These are phyloP conservation scores for Rhinella marina DNA, from an alignment of 2,797 vertebrate genomes.

Conservation along the genomic window DNA sequence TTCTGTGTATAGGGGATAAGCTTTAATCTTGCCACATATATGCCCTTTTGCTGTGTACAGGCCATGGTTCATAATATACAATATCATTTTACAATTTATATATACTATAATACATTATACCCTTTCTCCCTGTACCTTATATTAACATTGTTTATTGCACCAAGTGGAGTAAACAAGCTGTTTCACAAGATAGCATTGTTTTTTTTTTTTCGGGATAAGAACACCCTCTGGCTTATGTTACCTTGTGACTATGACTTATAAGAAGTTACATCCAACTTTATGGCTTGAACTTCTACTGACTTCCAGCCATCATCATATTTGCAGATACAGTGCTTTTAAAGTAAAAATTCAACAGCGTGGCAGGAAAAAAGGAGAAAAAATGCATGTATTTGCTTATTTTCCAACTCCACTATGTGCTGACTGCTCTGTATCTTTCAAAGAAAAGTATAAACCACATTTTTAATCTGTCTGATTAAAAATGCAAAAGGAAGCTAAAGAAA, in stretches of 20 bases:
- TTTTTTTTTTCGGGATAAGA: constrained; percentile 29
- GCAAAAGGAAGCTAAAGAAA: constrained; percentile 40
- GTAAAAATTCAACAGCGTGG: constrained; percentile 45
- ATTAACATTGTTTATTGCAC: constrained; percentile 16
- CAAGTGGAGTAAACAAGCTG: constrained; percentile 2
- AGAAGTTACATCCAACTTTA: neutral
- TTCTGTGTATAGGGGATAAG: no score
- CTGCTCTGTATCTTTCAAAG: constrained; percentile 38
- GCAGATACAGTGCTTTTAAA: constrained; percentile 21
- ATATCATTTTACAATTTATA: neutral
- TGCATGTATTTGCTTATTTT: constrained; percentile 48
- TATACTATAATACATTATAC: no score
- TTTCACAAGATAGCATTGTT: constrained; percentile 10
- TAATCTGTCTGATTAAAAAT: constrained; percentile 47
- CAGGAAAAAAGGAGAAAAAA: constrained; percentile 44
- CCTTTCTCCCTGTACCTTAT: no score
- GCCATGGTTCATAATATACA: neutral
- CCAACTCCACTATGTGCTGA: constrained; percentile 51
- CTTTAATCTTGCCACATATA: no score
- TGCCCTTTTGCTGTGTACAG: neutral
- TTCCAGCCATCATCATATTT: constrained; percentile 28
- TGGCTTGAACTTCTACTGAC: constrained; percentile 38
- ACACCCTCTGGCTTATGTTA: constrained; percentile 23
- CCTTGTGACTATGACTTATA: constrained; percentile 56
- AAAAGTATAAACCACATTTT: constrained; percentile 41